These are phyloP conservation scores for Yasuhikotakia modesta DNA, from an alignment of 2,797 vertebrate species.

Conservation along the genomic window DNA sequence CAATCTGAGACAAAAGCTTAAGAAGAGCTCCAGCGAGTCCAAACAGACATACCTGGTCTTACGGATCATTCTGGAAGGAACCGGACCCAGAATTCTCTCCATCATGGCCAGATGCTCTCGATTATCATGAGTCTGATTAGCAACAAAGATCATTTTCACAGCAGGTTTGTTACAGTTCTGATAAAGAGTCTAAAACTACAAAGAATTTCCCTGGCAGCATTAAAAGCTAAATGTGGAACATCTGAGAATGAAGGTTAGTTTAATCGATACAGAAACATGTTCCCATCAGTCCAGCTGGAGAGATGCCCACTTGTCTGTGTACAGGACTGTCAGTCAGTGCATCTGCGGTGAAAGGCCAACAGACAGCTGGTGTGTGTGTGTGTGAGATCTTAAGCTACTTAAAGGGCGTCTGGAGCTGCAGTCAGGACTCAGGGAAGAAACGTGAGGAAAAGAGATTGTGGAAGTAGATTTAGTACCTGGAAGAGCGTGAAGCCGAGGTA, in stretches of 20 bases:
- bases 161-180: no score
- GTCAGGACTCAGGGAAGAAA: background rate
- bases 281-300: background rate
- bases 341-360: conserved; percentile 23
- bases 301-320: background rate
- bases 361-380: background rate
- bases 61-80: conserved; percentile 94
- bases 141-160: no score
- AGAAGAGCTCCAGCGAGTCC: conserved; percentile 11
- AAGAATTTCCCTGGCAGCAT: no score
- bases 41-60: conserved; percentile 77
- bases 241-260: no score
- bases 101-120: conserved; percentile 98
- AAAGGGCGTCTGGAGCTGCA: conserved; percentile 15
- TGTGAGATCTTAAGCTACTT: conserved; percentile 43
- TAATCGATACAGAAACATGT: background rate
- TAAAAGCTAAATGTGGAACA: no score
- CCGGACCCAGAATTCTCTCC: conserved; percentile 94
- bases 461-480: conserved; percentile 81
- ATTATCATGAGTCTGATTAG: conserved; percentile 92
- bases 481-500: conserved; percentile 98
- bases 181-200: no score
- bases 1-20: background rate
- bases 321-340: conserved; percentile 19
- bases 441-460: background rate